Percentiles rank a stretch among this genome's conserved stretches.
phyloP scores from a whole-genome alignment of 92 coral and sea anemone genomes.

The Nematostella vectensis region DNA sequence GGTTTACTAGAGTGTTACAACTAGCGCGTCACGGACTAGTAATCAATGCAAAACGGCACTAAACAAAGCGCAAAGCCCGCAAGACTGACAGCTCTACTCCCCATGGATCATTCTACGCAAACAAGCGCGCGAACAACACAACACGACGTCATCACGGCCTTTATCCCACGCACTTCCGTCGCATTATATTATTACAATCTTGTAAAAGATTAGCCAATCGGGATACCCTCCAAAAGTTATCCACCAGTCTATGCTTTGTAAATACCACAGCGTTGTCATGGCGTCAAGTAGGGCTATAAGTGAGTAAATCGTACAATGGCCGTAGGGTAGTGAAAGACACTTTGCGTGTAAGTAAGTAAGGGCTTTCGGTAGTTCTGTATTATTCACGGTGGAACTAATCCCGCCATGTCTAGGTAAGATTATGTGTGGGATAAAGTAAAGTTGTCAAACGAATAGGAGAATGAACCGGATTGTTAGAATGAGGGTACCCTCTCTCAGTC shows the following conservation, averaged over 20 bases:
- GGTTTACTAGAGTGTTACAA: too few species aligned
- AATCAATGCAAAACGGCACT: slow-evolving; percentile 21
- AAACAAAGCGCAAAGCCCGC: slow-evolving; percentile 10
- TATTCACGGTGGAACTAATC: too few species aligned
- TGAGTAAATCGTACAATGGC: too few species aligned
- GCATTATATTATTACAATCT: slow-evolving; percentile 45
- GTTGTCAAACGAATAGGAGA: too few species aligned
- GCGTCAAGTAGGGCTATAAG: slow-evolving; percentile 8
- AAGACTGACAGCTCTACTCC: neutral
- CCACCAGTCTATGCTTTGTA: slow-evolving; percentile 14
- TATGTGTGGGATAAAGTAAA: too few species aligned
- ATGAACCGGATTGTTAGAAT: too few species aligned
- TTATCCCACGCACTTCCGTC: slow-evolving; percentile 55
- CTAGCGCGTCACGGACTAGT: slow-evolving; percentile 22
- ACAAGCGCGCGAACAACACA: slow-evolving; percentile 45
- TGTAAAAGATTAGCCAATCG: slow-evolving; percentile 21
- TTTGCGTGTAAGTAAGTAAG: too few species aligned
- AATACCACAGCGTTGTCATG: slow-evolving; percentile 16
- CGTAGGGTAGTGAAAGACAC: too few species aligned
- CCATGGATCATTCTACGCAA: slow-evolving; percentile 33
- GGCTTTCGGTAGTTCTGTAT: too few species aligned
- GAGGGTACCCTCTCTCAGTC: too few species aligned
- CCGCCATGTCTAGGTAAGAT: too few species aligned
- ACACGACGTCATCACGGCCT: slow-evolving; percentile 53
- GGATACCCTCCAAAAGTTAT: slow-evolving; percentile 5